A percentile compares a stretch with the other conserved stretches of the same genome.
Evolutionary conservation across 2,888 invertebrate genomes (phyloP).

Genomic region (Melanostoma scalare): DNA sequence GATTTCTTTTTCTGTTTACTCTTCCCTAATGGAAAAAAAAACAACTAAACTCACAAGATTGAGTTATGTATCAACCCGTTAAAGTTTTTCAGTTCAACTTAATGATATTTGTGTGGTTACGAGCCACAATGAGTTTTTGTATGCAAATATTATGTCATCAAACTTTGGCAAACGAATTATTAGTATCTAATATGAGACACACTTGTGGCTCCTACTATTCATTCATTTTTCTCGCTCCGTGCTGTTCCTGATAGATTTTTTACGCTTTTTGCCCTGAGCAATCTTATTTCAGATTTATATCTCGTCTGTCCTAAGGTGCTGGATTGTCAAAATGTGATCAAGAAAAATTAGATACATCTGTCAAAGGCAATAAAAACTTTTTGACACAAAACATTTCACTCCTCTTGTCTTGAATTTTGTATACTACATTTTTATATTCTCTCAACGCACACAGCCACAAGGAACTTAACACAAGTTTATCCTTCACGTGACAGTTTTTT

Average conservation of each 20-base stretch:
- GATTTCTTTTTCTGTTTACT: too few species aligned
- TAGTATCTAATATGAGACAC: too few species aligned
- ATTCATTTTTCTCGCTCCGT: not conserved
- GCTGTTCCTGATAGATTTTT: conserved; percentile 34
- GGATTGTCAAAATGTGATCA: conserved; percentile 71
- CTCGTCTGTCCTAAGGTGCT: conserved; percentile 64
- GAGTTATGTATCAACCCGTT: too few species aligned
- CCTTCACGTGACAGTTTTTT: conserved; percentile 62
- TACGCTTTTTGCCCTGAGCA: conserved; percentile 35
- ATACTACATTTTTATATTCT: conserved; percentile 37
- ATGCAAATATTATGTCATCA: too few species aligned
- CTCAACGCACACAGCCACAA: not conserved
- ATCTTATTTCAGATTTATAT: conserved; percentile 66
- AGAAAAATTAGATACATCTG: conserved; percentile 72
- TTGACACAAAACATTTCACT: conserved; percentile 67
- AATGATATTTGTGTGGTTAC: too few species aligned
- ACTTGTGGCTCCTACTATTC: conserved; percentile 4
- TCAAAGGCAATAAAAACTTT: conserved; percentile 71
- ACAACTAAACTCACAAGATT: too few species aligned
- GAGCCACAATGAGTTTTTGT: too few species aligned
- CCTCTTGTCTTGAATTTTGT: conserved; percentile 42
- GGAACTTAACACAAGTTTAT: conserved; percentile 33
- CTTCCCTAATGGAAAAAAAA: too few species aligned
- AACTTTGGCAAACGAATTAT: too few species aligned
- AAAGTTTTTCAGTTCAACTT: too few species aligned